These are phyloP conservation scores for Ameiurus melas DNA, from an alignment of 2,113 vertebrate genomes.

Conservation along the genomic window DNA sequence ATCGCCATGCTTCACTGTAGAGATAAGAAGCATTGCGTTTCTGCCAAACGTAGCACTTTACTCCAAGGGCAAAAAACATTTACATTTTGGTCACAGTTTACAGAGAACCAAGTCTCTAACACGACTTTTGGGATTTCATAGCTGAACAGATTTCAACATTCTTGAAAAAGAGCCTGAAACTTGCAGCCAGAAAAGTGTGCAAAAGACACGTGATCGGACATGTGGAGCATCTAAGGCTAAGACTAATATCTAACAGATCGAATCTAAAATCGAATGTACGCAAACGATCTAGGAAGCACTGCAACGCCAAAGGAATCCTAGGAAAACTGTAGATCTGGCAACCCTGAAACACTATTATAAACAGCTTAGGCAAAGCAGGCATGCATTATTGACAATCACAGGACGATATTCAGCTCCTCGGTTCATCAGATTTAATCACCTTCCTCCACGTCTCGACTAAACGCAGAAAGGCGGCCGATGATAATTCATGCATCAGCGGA, in stretches of 20 bases:
- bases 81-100: not conserved
- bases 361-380: not conserved
- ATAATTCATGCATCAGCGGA: slow-evolving; percentile 37
- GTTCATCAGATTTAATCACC: slow-evolving; percentile 41
- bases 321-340: not conserved
- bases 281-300: not conserved
- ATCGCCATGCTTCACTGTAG: not conserved
- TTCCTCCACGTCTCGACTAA: not conserved
- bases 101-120: not conserved
- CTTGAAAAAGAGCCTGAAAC: no score
- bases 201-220: not conserved
- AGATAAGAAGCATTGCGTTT: not conserved
- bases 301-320: not conserved
- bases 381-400: not conserved
- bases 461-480: slow-evolving; percentile 22
- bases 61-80: not conserved
- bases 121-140: no score
- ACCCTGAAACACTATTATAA: not conserved
- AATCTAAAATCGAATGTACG: no score
- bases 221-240: not conserved
- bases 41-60: not conserved
- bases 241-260: not conserved
- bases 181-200: not conserved
- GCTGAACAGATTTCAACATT: no score
- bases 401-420: slow-evolving; percentile 26